Evolutionary conservation across 2,113 vertebrate genomes (phyloP).

Genomic region (Pitta sordida): DNA sequence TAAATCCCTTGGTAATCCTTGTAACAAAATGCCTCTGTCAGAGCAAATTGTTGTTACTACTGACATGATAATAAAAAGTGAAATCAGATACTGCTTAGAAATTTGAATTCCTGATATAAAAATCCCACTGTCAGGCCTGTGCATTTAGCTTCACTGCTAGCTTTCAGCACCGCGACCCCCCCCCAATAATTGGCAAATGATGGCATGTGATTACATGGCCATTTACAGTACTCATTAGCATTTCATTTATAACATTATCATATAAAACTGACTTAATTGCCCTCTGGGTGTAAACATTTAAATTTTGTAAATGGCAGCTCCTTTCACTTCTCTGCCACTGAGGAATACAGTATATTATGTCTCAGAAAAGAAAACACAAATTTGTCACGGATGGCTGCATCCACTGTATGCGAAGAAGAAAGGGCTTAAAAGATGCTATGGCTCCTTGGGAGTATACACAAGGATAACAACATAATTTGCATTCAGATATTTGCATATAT

Average conservation of each 20-base stretch:
- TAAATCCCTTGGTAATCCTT: background rate
- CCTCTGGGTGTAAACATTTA: conserved; percentile 66
- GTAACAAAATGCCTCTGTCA: background rate
- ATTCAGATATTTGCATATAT: conserved; percentile 48
- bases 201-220: conserved; percentile 45
- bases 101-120: conserved; percentile 17
- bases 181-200: conserved; percentile 38
- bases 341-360: conserved; percentile 48
- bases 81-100: conserved; percentile 13
- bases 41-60: conserved; percentile 21
- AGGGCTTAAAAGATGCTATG: conserved; percentile 26
- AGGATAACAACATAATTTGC: conserved; percentile 58
- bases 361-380: conserved; percentile 51
- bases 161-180: background rate
- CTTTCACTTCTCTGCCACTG: conserved; percentile 32
- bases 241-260: conserved; percentile 70
- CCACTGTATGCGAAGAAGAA: conserved; percentile 25
- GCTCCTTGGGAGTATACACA: conserved; percentile 38
- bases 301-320: conserved; percentile 44
- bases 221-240: conserved; percentile 67
- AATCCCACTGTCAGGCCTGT: background rate
- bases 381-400: conserved; percentile 31
- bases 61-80: conserved; percentile 14
- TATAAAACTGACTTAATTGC: conserved; percentile 64
- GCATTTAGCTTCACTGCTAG: background rate